Base-by-base conservation (phyloP, 2,797 vertebrate genomes). In the Lutjanus campechanus region DNA sequence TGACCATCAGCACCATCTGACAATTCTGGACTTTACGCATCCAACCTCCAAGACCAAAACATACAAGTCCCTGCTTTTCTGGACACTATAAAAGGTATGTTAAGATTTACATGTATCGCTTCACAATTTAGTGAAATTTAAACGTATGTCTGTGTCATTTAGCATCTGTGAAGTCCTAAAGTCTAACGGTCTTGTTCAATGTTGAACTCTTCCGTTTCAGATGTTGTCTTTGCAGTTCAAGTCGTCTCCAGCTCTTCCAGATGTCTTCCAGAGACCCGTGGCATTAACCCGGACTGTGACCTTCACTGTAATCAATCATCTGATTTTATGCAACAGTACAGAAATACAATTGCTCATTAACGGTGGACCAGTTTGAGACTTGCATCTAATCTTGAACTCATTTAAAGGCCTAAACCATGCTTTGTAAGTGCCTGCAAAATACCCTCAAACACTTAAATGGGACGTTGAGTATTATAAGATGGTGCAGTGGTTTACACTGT, bases 381-480 rank as follows among this genome's bases (percentile, higher is more conserved):
- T 58, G 81, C 67, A 73, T 80, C 61, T 76, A 77, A 73, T 64
- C 63, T 78, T 71, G 22, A 91, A 85, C 20, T 76, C 71, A 82
- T 83, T 53, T 78, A 85, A 91, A 86, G 81, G 82, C 88, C 70
- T 86, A 53, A 84, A 81, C 51, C 69, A 29, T 84, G 90, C 87
- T 93, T 89, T 93, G 82, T 89, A 91, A 92, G 91, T 93, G 93
- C 91, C 93, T 94, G 90, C 88, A 84, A 83, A 87, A 82, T 79
- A 86, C 89, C 70, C 58, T 61, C 4, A 44, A 81, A 85, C 78
- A 75, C 83, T 85, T 61, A 59, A 75, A 19, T 50, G 56, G 43
- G 81, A 54, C 74, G 72, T 79, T 72, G 56, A 85, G 66, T 82
- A 16, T 70, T 62, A 60, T 25, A 40, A 74, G 81, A 65, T 19